Base-by-base conservation (phyloP, 2,113 vertebrate species). In the Nanger granti region DNA sequence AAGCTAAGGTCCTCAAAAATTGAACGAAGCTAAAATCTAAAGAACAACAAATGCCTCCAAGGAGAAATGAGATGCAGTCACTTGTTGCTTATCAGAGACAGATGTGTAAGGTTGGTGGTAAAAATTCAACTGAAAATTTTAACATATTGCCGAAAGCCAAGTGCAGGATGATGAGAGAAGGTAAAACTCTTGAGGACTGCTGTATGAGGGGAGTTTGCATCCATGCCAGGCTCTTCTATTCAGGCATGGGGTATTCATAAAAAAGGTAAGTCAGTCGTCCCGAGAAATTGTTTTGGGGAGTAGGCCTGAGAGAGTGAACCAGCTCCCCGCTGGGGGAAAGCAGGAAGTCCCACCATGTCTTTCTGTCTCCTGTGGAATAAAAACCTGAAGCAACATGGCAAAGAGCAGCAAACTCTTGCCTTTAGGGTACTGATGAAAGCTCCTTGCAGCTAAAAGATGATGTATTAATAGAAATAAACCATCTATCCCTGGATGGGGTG, bases 171-270 rank as follows among this genome's bases (percentile, higher is more conserved):
- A 5, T 4, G 28, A 28, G 34, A 62, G 57, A 76, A 97, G 60
- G 11, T 44, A 5, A 54, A 59, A 14, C 37, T 31, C 20, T 4
- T 13, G 22, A 18, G 34, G 20, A 14, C 37, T 60, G 2, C 10
- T 89, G 20, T 49, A 62, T 3, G 7, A 13, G 18, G 5, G 47
- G 3, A 5, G 12, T 60, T 62, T 79, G 4, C 24, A 59, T 34
- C 80, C 59, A 22, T 41, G 41, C 2, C 2, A 3, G 11, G 3
- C 24, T 73, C n/a, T 76, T 57, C 28, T 64, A 24, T 28, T 26
- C 31, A 44, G 14, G n/a, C 7, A 3, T 34, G 28, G 41, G 7
- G 7, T 2, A 9, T 57, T 7, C 20, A 6, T 26, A 8, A 5
- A 18, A 89, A 64, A 87, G 8, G 13, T 2, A 60, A 41, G 84